Percentiles rank a stretch among this genome's conserved stretches.
Evolutionary conservation across 1,140 invertebrate genomes (phyloP).

Genomic region (Prorops nasuta): DNA sequence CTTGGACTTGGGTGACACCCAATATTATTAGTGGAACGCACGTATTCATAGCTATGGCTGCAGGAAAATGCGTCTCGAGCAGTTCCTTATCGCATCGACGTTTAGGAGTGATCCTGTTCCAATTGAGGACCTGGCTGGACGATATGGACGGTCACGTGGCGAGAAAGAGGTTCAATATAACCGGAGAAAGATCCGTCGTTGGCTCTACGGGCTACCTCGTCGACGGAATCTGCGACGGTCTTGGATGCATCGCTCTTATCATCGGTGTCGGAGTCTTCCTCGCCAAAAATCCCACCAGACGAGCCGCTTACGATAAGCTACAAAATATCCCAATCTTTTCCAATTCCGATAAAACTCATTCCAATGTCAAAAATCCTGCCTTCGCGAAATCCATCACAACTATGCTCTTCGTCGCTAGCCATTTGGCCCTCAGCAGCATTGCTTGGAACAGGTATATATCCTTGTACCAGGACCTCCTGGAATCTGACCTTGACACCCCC

Average conservation of each 20-base stretch:
- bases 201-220: constrained; percentile 71
- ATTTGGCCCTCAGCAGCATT: constrained; percentile 69
- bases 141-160: constrained; percentile 79
- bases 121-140: constrained; percentile 74
- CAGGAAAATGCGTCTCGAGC: constrained; percentile 68
- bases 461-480: constrained; percentile 72
- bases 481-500: constrained; percentile 56
- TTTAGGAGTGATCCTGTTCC: constrained; percentile 71
- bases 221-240: constrained; percentile 71
- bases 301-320: constrained; percentile 64
- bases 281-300: constrained; percentile 66
- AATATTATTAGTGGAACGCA: constrained; percentile 77
- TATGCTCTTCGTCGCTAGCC: constrained; percentile 66
- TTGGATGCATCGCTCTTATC: constrained; percentile 70
- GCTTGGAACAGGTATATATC: constrained; percentile 81
- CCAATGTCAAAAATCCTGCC: constrained; percentile 2
- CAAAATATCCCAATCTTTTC: constrained; percentile 30
- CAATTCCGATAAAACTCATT: neutral
- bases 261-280: constrained; percentile 66
- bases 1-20: constrained; percentile 67
- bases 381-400: constrained; percentile 53
- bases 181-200: constrained; percentile 70
- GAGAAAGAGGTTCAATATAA: constrained; percentile 65
- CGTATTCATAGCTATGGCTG: constrained; percentile 67
- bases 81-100: constrained; percentile 66